phyloP scores from a whole-genome alignment of 1,140 invertebrate species.

The Achroia grisella region DNA sequence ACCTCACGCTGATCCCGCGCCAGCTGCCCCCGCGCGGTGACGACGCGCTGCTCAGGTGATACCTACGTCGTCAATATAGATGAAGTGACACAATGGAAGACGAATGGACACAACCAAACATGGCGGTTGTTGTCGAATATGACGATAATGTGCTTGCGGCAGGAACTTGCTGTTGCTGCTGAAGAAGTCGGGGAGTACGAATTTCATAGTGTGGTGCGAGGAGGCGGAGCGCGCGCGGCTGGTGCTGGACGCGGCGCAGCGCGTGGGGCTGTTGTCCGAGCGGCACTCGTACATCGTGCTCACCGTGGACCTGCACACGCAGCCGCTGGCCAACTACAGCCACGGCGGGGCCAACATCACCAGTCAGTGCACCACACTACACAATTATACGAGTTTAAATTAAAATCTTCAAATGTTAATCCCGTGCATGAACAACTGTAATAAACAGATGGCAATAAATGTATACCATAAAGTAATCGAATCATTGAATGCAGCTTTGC shows the following conservation, averaged over 20 bases:
- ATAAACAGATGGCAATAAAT: too few species aligned
- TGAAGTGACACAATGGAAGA: not conserved
- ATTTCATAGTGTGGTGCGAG: constrained; percentile 57
- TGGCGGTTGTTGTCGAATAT: too few species aligned
- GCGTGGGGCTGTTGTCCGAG: constrained; percentile 87
- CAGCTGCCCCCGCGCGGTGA: constrained; percentile 36
- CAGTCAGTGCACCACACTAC: constrained; percentile 31
- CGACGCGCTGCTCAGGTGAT: constrained; percentile 37
- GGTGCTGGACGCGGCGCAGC: constrained; percentile 77
- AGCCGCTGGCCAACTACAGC: constrained; percentile 84
- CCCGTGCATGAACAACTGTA: too few species aligned
- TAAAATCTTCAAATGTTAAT: too few species aligned
- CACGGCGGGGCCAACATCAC: constrained; percentile 90
- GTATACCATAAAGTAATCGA: too few species aligned
- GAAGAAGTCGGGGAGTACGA: constrained; percentile 42
- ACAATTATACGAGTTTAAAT: too few species aligned
- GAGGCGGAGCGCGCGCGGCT: constrained; percentile 37
- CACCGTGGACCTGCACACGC: constrained; percentile 84
- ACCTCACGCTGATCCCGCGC: constrained; percentile 27
- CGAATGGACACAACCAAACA: too few species aligned
- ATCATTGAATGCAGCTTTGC: constrained; percentile 32
- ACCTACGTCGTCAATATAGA: not conserved
- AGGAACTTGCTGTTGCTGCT: constrained; percentile 51
- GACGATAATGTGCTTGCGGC: not conserved
- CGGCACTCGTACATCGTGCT: constrained; percentile 84